These are phyloP conservation scores for Pristionchus entomophagus DNA, from an alignment of 2,888 invertebrate genomes.

Conservation along the genomic window DNA sequence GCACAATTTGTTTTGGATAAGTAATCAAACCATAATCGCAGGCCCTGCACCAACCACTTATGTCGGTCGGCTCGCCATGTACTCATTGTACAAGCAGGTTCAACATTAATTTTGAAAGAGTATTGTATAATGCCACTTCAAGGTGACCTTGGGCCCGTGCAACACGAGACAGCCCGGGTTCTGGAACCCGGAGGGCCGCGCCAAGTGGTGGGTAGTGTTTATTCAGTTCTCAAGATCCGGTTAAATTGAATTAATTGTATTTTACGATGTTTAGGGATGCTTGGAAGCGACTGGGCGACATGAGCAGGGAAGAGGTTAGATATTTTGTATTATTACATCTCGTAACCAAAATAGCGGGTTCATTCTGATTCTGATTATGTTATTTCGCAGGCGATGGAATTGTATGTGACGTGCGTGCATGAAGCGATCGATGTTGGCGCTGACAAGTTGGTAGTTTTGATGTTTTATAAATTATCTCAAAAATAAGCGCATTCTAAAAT, in stretches of 20 bases:
- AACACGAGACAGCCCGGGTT: background rate
- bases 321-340: background rate
- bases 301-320: background rate
- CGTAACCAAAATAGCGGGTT: background rate
- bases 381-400: background rate
- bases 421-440: background rate
- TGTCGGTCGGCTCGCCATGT: background rate
- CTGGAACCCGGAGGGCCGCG: background rate
- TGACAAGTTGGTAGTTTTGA: background rate
- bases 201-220: background rate
- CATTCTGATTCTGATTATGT: too few relatives aligned
- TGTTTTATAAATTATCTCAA: too few relatives aligned
- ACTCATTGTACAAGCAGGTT: conserved; percentile 16
- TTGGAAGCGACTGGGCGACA: background rate
- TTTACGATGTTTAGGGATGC: background rate
- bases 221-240: too few relatives aligned
- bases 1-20: background rate
- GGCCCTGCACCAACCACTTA: background rate
- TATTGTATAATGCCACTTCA: background rate
- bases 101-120: background rate
- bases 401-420: background rate
- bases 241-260: too few relatives aligned
- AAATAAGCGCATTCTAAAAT: too few relatives aligned
- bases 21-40: background rate
- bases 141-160: background rate